Conservation (phyloP, 2,797 vertebrate species). For the Harpagifer antarcticus region DNA sequence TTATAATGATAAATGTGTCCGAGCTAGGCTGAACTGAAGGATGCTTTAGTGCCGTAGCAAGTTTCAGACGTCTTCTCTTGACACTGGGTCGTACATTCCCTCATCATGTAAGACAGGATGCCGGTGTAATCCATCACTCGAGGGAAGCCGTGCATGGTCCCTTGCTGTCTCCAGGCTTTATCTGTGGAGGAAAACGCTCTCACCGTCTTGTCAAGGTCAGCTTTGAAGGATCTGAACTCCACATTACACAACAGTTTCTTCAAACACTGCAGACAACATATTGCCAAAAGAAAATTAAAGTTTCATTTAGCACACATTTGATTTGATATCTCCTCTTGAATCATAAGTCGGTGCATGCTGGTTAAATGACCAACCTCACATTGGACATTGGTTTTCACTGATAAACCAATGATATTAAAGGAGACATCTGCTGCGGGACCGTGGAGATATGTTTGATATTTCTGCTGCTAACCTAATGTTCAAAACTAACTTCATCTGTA, state of each 20-base stretch:
- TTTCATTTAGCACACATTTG: constrained; percentile 1
- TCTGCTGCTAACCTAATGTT: neutral
- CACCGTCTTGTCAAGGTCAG: constrained; percentile 63
- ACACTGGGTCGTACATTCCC: constrained; percentile 47
- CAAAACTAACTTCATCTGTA: neutral
- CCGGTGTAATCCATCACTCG: constrained; percentile 66
- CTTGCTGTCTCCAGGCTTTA: constrained; percentile 48
- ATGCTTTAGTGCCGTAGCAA: constrained; percentile 43
- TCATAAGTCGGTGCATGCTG: neutral
- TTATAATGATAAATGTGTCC: constrained; percentile 47
- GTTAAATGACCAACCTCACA: constrained; percentile 1
- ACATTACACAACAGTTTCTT: constrained; percentile 7
- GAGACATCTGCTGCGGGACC: neutral
- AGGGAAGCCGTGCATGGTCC: constrained; percentile 49
- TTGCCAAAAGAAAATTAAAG: neutral
- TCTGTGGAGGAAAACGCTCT: constrained; percentile 49
- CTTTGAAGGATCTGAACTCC: constrained; percentile 28
- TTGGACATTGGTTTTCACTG: neutral
- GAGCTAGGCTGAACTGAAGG: constrained; percentile 45
- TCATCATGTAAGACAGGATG: constrained; percentile 54
- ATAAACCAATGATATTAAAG: constrained; percentile 2
- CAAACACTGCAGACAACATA: constrained; percentile 2
- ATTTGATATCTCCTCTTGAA: neutral
- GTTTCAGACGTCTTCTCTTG: constrained; percentile 39
- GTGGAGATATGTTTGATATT: neutral